phyloP scores from a whole-genome alignment of 2,888 invertebrate species.

The Rambutsinella grinnellia region DNA sequence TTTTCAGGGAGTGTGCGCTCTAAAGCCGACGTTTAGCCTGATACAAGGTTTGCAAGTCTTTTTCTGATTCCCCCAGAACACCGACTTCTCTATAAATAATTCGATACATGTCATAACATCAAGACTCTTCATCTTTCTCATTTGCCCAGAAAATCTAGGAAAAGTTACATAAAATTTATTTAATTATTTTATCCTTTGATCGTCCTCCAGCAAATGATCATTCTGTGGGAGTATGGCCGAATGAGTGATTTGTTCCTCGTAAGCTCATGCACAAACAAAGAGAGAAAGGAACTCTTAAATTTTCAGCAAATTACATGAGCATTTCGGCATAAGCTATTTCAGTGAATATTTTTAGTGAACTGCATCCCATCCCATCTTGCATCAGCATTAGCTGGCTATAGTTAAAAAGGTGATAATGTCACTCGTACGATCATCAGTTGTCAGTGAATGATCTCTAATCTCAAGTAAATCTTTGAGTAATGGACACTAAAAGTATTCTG shows the following conservation, averaged over 20 bases:
- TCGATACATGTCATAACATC: slow-evolving; percentile 13
- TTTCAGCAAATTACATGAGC: not conserved
- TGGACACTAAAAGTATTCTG: slow-evolving; percentile 18
- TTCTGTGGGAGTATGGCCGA: slow-evolving; percentile 26
- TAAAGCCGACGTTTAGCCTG: too few relatives aligned
- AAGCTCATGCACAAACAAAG: slow-evolving; percentile 22
- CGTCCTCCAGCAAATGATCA: slow-evolving; percentile 16
- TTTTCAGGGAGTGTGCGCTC: too few relatives aligned
- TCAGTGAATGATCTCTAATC: not conserved
- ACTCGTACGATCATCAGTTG: not conserved
- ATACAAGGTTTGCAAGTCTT: too few relatives aligned
- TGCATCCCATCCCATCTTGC: slow-evolving; percentile 33
- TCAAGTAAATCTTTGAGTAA: slow-evolving; percentile 5
- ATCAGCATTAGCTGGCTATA: slow-evolving; percentile 28
- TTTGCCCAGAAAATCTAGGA: too few relatives aligned
- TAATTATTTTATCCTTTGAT: not conserved
- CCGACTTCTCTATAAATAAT: not conserved
- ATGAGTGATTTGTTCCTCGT: slow-evolving; percentile 19
- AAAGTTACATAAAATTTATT: slow-evolving; percentile 9
- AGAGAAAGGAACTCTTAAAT: not conserved
- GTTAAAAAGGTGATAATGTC: not conserved
- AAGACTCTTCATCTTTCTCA: not conserved
- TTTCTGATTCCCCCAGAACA: too few relatives aligned
- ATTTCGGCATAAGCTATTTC: not conserved
- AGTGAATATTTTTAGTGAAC: slow-evolving; percentile 7